Evolutionary conservation across 2,888 invertebrate species (phyloP), one percentile per base, ranked within the genome.

Genomic region (Schizotus pectinicornis): DNA sequence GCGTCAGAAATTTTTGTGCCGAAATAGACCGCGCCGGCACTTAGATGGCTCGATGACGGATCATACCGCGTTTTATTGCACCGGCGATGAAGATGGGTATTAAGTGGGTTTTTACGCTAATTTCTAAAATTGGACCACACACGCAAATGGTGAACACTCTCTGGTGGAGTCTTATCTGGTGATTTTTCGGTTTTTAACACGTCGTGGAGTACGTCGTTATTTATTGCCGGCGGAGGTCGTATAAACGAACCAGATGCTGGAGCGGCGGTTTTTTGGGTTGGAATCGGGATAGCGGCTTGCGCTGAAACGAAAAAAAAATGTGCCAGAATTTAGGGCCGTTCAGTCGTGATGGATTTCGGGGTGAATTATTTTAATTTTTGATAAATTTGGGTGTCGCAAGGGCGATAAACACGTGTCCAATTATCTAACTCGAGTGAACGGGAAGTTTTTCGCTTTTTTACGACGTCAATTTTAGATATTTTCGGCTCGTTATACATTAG

Each of bases 11-110:
- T 39, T 50, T 50, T 50, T 53, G 22, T 37, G 42, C 7, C 51
- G 37, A 66, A 67, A 62, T 67, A 67, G 65, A 67, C 5, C 22
- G 22, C 2, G 22, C 3, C n/a, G 22, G 59, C 67, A 67, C 67
- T 68, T 65, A 68, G 51, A 37, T 39, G 22, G 6, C 30, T 22
- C 62, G 68, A 65, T 61, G 68, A 68, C 62, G 14, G 56, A 59
- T 51, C 45, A 34, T 36, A 41, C 6, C 8, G 5, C 22, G 22
- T 30, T 43, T 11, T 11, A 43, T 12, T 22, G 8, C n/a, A 30
- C 6, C 13, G n/a, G n/a, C n/a, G 30, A 43, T 22, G 22, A 22
- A 22, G 22, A 22, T 22, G 22, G 22, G 22, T 22, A 22, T 22
- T 22, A 22, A 22, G 22, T 22, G 22, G 22, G 22, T 22, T 22